These are phyloP conservation scores for Myiopsitta monachus DNA, from an alignment of 2,113 vertebrate genomes.

Conservation along the genomic window DNA sequence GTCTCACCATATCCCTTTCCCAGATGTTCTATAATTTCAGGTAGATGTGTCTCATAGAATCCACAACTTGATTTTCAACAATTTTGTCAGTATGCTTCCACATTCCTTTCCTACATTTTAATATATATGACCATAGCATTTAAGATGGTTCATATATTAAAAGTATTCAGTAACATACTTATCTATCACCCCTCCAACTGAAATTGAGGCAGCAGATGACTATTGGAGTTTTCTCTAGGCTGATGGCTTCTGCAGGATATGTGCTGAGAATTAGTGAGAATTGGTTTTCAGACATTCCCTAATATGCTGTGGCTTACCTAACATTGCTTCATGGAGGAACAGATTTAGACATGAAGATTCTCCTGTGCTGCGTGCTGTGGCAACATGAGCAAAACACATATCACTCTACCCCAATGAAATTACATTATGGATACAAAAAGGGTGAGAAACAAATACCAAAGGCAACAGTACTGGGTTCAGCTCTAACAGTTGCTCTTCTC, in stretches of 20 bases:
- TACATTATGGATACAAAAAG: neutral
- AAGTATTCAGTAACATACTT: neutral
- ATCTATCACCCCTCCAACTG: accelerated
- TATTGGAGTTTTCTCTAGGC: neutral
- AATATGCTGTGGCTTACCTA: neutral
- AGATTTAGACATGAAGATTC: neutral
- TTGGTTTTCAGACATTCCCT: neutral
- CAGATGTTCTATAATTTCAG: neutral
- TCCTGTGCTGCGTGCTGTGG: accelerated
- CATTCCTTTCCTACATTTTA: neutral
- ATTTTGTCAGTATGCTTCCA: neutral
- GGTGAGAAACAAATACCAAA: neutral
- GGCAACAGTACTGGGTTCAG: neutral
- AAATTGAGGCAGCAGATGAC: neutral
- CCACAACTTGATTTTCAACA: neutral
- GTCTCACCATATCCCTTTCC: neutral
- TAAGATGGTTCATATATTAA: neutral
- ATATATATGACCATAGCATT: neutral
- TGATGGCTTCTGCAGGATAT: neutral
- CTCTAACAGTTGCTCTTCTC: neutral
- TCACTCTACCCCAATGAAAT: neutral
- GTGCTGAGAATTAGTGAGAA: neutral
- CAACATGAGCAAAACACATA: neutral
- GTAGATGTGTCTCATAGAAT: neutral
- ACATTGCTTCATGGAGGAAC: neutral